Conservation (phyloP, 2,888 invertebrate species). For the Bombylius major region DNA sequence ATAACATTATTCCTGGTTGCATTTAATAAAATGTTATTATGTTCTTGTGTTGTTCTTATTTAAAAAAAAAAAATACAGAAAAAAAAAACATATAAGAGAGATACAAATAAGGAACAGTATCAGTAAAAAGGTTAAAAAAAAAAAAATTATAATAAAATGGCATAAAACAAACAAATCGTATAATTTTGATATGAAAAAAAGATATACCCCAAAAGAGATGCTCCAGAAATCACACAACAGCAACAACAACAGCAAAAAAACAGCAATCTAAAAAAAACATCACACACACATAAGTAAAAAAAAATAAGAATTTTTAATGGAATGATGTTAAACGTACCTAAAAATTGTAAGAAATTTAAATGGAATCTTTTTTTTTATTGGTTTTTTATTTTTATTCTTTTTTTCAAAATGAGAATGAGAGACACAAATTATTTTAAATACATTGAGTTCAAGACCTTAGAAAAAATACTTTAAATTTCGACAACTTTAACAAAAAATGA, state of each 20-base stretch:
- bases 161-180: background rate
- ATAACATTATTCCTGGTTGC: background rate
- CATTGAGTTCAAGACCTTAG: too few species aligned
- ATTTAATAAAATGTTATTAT: background rate
- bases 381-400: too few species aligned
- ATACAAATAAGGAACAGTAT: background rate
- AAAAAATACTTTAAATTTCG: too few species aligned
- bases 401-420: too few species aligned
- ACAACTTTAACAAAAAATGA: too few species aligned
- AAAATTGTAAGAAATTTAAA: background rate
- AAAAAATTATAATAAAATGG: background rate
- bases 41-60: background rate
- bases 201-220: too few species aligned
- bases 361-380: background rate
- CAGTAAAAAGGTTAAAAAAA: background rate
- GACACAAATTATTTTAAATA: too few species aligned
- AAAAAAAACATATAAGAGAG: background rate
- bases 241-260: too few species aligned
- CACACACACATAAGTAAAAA: background rate
- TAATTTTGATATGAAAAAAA: too few species aligned
- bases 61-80: background rate
- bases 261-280: too few species aligned
- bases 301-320: background rate
- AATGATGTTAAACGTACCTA: background rate
- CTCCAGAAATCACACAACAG: too few species aligned